Evolutionary conservation across 2,797 vertebrate species (phyloP).

Genomic region (Neostethus bicornis): DNA sequence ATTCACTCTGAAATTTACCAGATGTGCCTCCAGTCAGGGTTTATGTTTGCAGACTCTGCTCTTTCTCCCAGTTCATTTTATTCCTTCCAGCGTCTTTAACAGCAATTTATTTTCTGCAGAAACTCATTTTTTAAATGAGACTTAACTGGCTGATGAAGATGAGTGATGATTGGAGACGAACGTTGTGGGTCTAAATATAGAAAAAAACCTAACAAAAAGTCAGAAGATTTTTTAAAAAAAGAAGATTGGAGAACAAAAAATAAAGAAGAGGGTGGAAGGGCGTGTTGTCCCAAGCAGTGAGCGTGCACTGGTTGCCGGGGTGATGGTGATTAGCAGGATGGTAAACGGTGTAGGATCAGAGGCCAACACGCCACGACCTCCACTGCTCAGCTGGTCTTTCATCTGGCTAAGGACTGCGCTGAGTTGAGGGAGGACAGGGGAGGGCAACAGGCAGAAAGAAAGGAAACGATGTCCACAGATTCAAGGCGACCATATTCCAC

Average conservation of each 20-base stretch:
- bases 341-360: conserved; percentile 83
- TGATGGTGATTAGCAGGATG: conserved; percentile 77
- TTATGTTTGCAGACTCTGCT: conserved; percentile 36
- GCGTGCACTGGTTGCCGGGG: conserved; percentile 69
- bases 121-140: background rate
- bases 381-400: conserved; percentile 76
- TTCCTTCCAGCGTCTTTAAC: too few relatives aligned
- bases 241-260: conserved; percentile 46
- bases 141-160: conserved; percentile 22
- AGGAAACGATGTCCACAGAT: conserved; percentile 74
- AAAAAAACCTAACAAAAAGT: conserved; percentile 13
- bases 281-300: conserved; percentile 57
- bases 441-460: conserved; percentile 7
- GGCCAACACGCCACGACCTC: conserved; percentile 70
- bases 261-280: conserved; percentile 59
- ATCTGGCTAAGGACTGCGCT: conserved; percentile 70
- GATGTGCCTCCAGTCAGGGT: conserved; percentile 55
- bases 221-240: conserved; percentile 23
- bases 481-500: conserved; percentile 54
- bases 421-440: conserved; percentile 33
- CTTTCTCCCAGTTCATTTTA: conserved; percentile 10
- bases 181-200: conserved; percentile 1
- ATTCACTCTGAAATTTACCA: conserved; percentile 63
- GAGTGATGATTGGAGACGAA: background rate
- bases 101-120: too few relatives aligned